A percentile compares a stretch with the other conserved stretches of the same genome.
Evolutionary conservation across 2,113 vertebrate species (phyloP).

Genomic region (Amia ocellicauda): DNA sequence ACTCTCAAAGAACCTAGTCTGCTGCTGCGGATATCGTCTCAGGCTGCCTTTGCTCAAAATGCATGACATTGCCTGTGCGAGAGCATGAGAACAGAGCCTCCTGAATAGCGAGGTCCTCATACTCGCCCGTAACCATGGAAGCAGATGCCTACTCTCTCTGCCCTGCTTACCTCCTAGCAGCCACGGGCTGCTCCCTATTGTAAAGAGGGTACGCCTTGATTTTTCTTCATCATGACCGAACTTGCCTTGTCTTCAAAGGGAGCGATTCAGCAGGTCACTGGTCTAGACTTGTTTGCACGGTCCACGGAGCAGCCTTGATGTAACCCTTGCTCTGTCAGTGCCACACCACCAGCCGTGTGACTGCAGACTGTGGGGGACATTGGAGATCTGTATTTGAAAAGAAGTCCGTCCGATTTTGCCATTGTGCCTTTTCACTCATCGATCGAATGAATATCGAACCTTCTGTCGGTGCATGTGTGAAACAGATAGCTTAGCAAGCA

Average conservation of each 20-base stretch:
- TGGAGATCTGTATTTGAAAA: conserved; percentile 95
- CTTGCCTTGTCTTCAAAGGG: conserved; percentile 95
- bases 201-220: conserved; percentile 85
- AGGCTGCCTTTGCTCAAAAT: conserved; percentile 82
- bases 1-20: conserved; percentile 76
- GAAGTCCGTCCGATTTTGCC: conserved; percentile 93
- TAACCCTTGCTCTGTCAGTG: conserved; percentile 91
- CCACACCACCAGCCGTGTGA: conserved; percentile 81
- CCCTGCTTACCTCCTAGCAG: conserved; percentile 97
- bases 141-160: conserved; percentile 90
- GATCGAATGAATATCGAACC: conserved; percentile 99
- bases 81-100: conserved; percentile 91
- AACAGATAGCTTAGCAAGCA: conserved; percentile 97
- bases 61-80: conserved; percentile 86
- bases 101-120: conserved; percentile 94
- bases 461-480: conserved; percentile 96
- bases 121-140: conserved; percentile 98
- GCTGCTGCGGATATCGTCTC: conserved; percentile 73
- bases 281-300: conserved; percentile 94
- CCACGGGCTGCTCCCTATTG: conserved; percentile 87
- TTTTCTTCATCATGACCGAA: conserved; percentile 89
- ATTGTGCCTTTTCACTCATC: conserved; percentile 99
- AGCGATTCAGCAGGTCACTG: conserved; percentile 90
- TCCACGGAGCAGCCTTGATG: conserved; percentile 96
- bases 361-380: conserved; percentile 89